Evolutionary conservation across 2,113 vertebrate species (phyloP), one percentile per base, ranked within the genome.

Genomic region (Poeciliopsis occidentalis): DNA sequence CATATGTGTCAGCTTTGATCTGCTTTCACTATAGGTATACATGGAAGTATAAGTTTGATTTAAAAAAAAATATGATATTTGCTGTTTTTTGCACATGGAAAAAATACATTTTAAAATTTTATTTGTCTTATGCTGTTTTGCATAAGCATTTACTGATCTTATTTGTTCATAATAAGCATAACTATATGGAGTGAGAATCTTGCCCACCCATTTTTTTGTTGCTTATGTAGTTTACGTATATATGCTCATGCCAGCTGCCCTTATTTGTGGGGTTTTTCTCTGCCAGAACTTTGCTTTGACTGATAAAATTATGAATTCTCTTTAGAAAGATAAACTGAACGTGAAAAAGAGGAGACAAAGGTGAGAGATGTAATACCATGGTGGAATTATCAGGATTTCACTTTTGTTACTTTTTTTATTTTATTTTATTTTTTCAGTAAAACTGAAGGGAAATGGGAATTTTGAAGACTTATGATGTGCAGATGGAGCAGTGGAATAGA

Each of bases 301-400:
- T 44, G 26, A 69, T 64, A 64, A 76, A 19, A 71, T 67, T 32
- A 34, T 26, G 44, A 19, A 19, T 65, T 57, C 37, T 44, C 4
- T 60, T 69, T 78, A 47, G 12, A 71, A 79, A 77, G 79, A 61
- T 22, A 41, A 63, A 78, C 62, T 79, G 71, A 78, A 60, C 47
- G 66, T 78, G 64, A 64, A 68, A 37, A 70, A 71, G 24, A 51
- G 51, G 11, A 63, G 73, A 34, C 81, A 39, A 74, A 8, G 11
- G 72, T 32, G 71, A 67, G 67, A 60, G 65, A 69, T 84, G 87
- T 76, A 86, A 85, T 81, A 71, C 77, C 68, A 67, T 54, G 71
- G 72, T 91, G 78, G 85, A 93, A 92, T 57, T 57, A 57, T n/a
- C 51, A n/a, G 51, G 51, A n/a, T 57, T 47, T 41, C 10, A 2